These are phyloP conservation scores for Noctua comes DNA, from an alignment of 2,888 invertebrate species.

Conservation along the genomic window DNA sequence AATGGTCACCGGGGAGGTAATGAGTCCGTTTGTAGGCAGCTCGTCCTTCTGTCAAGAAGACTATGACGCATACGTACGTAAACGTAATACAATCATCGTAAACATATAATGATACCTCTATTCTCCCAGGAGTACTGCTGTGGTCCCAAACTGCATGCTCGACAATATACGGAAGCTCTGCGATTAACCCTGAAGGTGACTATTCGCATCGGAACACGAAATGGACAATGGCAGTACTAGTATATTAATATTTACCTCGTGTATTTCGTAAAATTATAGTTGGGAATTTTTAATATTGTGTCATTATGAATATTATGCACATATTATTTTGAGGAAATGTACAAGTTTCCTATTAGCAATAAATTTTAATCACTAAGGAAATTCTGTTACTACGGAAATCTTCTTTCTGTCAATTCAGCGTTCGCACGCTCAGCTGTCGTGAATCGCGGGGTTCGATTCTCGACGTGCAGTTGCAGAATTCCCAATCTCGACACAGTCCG, in stretches of 20 bases:
- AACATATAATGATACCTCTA: conserved; percentile 73
- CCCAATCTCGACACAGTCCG: background rate
- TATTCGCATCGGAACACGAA: conserved; percentile 54
- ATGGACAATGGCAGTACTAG: conserved; percentile 61
- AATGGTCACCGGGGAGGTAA: conserved; percentile 88
- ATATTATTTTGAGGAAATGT: conserved; percentile 18
- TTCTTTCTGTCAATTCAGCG: background rate
- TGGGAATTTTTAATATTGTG: conserved; percentile 6
- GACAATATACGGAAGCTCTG: conserved; percentile 67
- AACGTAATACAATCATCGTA: conserved; percentile 81
- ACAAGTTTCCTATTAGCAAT: conserved; percentile 2
- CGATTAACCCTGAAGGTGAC: conserved; percentile 63
- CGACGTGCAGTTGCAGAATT: background rate
- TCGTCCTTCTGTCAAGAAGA: conserved; percentile 85
- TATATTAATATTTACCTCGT: conserved; percentile 60
- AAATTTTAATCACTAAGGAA: background rate
- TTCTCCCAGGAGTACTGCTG: conserved; percentile 68
- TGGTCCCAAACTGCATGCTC: conserved; percentile 61
- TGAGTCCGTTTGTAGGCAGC: conserved; percentile 88
- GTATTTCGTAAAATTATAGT: conserved; percentile 37
- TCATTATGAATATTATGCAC: background rate
- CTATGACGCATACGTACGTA: conserved; percentile 82
- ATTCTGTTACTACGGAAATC: background rate
- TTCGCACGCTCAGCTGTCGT: background rate
- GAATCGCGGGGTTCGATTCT: background rate